Conservation (phyloP, 1,140 invertebrate genomes). For the Hycleus phaleratus region DNA sequence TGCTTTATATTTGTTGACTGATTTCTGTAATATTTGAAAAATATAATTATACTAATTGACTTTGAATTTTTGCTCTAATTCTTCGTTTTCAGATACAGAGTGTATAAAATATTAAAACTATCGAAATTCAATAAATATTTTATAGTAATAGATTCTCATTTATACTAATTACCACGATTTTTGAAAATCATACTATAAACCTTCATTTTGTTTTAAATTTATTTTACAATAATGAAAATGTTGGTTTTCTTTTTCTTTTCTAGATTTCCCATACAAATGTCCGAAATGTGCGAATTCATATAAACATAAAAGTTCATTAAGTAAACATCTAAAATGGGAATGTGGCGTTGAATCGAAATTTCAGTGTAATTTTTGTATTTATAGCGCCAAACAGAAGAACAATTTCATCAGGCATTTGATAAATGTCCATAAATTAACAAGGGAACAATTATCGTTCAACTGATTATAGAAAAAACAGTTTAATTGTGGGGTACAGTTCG, state of each 20-base stretch:
- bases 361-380: slow-evolving; percentile 3
- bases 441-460: not conserved
- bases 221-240: too few relatives aligned
- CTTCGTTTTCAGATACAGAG: too few relatives aligned
- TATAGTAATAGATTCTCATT: too few relatives aligned
- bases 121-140: too few relatives aligned
- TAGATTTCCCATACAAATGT: slow-evolving; percentile 10
- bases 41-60: too few relatives aligned
- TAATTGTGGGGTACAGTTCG: too few relatives aligned
- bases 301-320: slow-evolving; percentile 43
- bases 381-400: slow-evolving; percentile 8
- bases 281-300: slow-evolving; percentile 9
- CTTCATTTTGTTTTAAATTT: too few relatives aligned
- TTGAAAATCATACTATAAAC: too few relatives aligned
- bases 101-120: too few relatives aligned
- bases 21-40: too few relatives aligned
- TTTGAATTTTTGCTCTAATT: too few relatives aligned
- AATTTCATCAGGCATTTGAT: slow-evolving; percentile 8
- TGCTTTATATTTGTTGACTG: not conserved
- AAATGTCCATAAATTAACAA: slow-evolving; percentile 2
- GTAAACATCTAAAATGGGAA: slow-evolving; percentile 43
- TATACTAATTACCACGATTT: too few relatives aligned
- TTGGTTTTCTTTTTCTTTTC: not conserved
- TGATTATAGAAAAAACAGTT: not conserved
- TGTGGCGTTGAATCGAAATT: slow-evolving; percentile 32